These are phyloP conservation scores for Eunapius fragilis DNA, from an alignment of 37 sponge, comb jelly and placozoan species.

Conservation along the genomic window DNA sequence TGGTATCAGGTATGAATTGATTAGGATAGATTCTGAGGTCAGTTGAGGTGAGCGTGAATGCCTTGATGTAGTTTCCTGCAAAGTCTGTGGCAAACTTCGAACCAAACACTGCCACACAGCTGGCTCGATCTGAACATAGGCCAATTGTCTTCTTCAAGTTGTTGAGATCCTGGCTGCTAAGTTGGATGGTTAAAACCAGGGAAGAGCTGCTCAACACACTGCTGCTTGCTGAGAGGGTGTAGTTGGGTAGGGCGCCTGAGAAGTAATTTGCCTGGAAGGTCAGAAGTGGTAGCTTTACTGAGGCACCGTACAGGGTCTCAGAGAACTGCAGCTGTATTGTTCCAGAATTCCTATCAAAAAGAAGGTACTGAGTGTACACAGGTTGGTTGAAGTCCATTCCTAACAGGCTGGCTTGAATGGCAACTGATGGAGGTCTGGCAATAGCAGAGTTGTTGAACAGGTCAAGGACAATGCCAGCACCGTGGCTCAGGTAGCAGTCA, in stretches of 20 bases:
- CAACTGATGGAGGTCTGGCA: constrained; percentile 43
- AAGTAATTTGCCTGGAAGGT: constrained; percentile 7
- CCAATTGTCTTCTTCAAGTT: constrained; percentile 49
- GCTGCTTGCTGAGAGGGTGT: constrained; percentile 53
- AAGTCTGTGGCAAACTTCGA: constrained; percentile 77
- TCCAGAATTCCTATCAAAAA: constrained; percentile 78
- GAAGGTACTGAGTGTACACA: constrained; percentile 31
- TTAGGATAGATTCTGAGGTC: constrained; percentile 6
- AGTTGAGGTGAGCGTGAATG: constrained; percentile 17
- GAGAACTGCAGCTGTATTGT: constrained; percentile 69
- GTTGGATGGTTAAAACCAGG: constrained; percentile 53
- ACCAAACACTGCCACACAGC: constrained; percentile 57
- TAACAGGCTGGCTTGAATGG: constrained; percentile 67
- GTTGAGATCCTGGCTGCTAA: constrained; percentile 64
- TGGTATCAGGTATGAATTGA: constrained; percentile 57
- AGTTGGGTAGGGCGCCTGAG: not conserved
- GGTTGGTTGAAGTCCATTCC: constrained; percentile 75
- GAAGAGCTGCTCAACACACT: constrained; percentile 51
- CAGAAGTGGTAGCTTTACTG: constrained; percentile 60
- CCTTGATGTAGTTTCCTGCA: constrained; percentile 78
- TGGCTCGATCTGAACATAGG: constrained; percentile 40
- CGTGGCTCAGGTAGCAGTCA: constrained; percentile 77
- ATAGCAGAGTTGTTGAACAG: constrained; percentile 54
- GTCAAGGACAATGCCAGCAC: constrained; percentile 56
- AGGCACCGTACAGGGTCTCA: constrained; percentile 87